Percentiles rank a stretch among this genome's conserved stretches.
Evolutionary conservation across 2,888 invertebrate species (phyloP).

Genomic region (Philonicus albiceps): DNA sequence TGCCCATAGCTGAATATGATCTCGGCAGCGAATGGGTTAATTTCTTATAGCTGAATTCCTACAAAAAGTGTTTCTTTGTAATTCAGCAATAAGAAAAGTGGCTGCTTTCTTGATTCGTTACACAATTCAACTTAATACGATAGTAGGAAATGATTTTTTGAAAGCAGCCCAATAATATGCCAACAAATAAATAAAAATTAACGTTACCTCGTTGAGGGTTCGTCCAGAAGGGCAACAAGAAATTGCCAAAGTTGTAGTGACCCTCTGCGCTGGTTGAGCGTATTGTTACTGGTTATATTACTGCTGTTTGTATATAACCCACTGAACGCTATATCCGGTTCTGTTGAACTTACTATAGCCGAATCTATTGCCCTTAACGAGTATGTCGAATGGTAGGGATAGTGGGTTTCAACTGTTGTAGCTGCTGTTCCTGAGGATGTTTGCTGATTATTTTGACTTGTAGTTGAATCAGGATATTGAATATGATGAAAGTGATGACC

Average conservation of each 20-base stretch:
- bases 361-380: conserved; percentile 59
- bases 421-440: conserved; percentile 48
- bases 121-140: no score
- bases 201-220: conserved; percentile 66
- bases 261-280: conserved; percentile 73
- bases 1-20: no score
- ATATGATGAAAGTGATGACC: conserved; percentile 55
- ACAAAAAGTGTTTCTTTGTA: not conserved
- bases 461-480: conserved; percentile 63
- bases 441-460: conserved; percentile 51
- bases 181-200: not conserved
- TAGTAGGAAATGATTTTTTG: no score
- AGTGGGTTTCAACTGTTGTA: not conserved
- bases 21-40: no score
- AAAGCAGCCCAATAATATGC: no score
- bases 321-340: conserved; percentile 59
- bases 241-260: conserved; percentile 96
- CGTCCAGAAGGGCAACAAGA: conserved; percentile 81
- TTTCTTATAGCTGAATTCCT: not conserved
- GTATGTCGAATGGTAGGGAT: conserved; percentile 54
- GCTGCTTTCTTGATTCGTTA: not conserved
- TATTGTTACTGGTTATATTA: conserved; percentile 57
- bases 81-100: not conserved
- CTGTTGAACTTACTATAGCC: conserved; percentile 59
- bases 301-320: conserved; percentile 56